Evolutionary conservation across 2,888 invertebrate genomes (phyloP), one percentile per base, ranked within the genome.

Genomic region (Andrena bicolor): DNA sequence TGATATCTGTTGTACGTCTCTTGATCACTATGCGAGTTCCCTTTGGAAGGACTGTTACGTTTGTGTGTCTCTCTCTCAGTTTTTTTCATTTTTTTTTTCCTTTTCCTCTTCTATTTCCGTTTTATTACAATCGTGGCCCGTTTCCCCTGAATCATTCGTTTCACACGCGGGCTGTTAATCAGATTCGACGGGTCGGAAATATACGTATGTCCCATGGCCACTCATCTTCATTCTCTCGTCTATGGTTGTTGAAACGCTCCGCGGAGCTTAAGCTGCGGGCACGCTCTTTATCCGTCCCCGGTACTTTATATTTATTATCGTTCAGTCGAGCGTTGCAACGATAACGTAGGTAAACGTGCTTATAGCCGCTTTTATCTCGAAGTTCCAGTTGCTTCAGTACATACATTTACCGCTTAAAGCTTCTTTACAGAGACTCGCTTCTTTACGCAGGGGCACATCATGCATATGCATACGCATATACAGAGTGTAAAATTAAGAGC

Each of bases 121-220:
- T 53, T 23, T 41, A 26, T 2, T 30, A 56, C 10, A 71, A 16
- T 56, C 53, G 48, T 26, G 8, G 49, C 41, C 60, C 30, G 23
- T 58, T 51, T 56, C 48, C 5, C 70, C 28, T 49, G 78, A 66
- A 56, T 78, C 71, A 35, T 56, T 80, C 80, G 65, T 60, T 51
- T 58, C 56, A 49, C 28, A 16, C 72, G 53, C 41, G 41, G 41
- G 30, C 20, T 63, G 63, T 66, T 65, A 73, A 66, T 80, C 58
- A 23, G 35, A 82, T 41, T 68, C 30, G 56, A 68, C 72, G 61
- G 60, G 61, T 41, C 51, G 30, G 64, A 48, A 49, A 53, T 58
- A 73, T 76, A 87, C 87, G 89, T 89, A 90, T 89, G 89, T 89
- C 90, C 89, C 90, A 90, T 89, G 89, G 90, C 86, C 81, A 80